Conservation (phyloP, 2,888 invertebrate species). For the Drosophila buzzatii region DNA sequence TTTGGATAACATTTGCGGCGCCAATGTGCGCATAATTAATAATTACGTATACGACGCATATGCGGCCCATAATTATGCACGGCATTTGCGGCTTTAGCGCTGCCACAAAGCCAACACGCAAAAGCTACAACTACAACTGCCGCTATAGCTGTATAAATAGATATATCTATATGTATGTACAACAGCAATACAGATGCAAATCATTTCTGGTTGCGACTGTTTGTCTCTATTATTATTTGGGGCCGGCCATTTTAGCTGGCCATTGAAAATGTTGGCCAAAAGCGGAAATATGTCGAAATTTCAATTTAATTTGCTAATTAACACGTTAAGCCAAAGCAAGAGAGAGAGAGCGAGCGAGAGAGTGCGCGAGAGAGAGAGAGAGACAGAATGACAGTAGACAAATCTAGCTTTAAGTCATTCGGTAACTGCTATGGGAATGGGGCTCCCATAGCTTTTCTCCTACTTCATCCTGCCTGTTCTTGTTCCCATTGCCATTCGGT, state of each 20-base stretch:
- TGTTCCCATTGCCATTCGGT: slow-evolving; percentile 19
- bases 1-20: slow-evolving; percentile 61
- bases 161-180: slow-evolving; percentile 17
- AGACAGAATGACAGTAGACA: not conserved
- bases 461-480: slow-evolving; percentile 26
- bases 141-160: not conserved
- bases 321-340: slow-evolving; percentile 8
- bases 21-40: slow-evolving; percentile 64
- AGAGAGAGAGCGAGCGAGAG: not conserved
- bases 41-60: slow-evolving; percentile 61
- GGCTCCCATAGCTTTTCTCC: slow-evolving; percentile 6
- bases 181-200: slow-evolving; percentile 22
- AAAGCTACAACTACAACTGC: slow-evolving; percentile 29
- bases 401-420: slow-evolving; percentile 20
- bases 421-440: not conserved
- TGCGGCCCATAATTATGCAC: slow-evolving; percentile 61
- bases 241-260: slow-evolving; percentile 50
- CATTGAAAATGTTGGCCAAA: slow-evolving; percentile 44
- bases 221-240: slow-evolving; percentile 44
- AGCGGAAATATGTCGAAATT: slow-evolving; percentile 74
- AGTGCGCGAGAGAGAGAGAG: no score
- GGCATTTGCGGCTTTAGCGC: slow-evolving; percentile 54
- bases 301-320: slow-evolving; percentile 65
- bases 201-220: slow-evolving; percentile 35
- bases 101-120: slow-evolving; percentile 67